These are phyloP conservation scores for Ctenopoma kingsleyae DNA, from an alignment of 2,797 vertebrate genomes.

Conservation along the genomic window DNA sequence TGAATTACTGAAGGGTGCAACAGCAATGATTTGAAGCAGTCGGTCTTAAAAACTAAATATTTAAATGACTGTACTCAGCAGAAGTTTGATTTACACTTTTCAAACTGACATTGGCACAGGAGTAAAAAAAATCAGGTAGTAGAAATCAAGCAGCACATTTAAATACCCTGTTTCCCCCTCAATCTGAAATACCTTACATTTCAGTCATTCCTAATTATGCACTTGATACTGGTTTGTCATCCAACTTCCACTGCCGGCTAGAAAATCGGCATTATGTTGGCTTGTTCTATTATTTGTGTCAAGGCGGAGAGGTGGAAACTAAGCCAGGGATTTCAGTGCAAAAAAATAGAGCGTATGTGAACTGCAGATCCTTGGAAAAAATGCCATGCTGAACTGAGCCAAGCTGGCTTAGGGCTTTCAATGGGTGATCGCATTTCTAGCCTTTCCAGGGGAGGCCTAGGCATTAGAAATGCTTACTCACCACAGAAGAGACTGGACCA, in stretches of 20 bases:
- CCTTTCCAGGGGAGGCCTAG: conserved; percentile 40
- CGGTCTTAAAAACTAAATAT: conserved; percentile 53
- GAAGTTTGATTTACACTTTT: conserved; percentile 46
- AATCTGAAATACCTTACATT: conserved; percentile 11
- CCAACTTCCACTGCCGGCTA: not conserved
- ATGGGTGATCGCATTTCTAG: conserved; percentile 50
- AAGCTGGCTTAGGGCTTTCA: conserved; percentile 66
- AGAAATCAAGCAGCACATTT: conserved; percentile 32
- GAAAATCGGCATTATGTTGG: conserved; percentile 31
- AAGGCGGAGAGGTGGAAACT: conserved; percentile 48
- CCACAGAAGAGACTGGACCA: conserved; percentile 19
- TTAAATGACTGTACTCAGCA: conserved; percentile 37
- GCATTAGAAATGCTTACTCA: conserved; percentile 54
- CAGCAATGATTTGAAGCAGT: conserved; percentile 21
- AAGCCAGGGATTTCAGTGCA: conserved; percentile 30
- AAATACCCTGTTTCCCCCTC: conserved; percentile 8
- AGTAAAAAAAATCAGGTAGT: not conserved
- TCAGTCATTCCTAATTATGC: conserved; percentile 6
- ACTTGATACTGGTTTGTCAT: conserved; percentile 22
- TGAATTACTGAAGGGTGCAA: conserved; percentile 14
- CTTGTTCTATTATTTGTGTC: conserved; percentile 42
- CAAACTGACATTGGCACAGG: conserved; percentile 35
- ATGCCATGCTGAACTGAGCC: conserved; percentile 48
- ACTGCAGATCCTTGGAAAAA: conserved; percentile 48
- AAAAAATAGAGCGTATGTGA: conserved; percentile 31